Conservation (phyloP, 2,797 vertebrate species). For the Chelon auratus region DNA sequence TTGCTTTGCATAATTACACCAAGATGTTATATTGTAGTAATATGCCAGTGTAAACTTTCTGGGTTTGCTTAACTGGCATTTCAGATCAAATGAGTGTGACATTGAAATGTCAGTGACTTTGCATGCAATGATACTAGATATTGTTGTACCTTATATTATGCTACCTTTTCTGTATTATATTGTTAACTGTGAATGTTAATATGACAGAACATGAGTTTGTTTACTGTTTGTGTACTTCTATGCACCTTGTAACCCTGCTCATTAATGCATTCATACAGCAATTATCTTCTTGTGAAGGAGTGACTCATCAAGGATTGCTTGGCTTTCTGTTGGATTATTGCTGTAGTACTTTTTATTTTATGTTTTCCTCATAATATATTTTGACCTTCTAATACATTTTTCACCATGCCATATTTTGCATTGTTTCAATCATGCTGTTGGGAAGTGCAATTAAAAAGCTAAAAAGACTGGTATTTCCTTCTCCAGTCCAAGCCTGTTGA, state of each 20-base stretch:
- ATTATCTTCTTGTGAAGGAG: constrained; percentile 24
- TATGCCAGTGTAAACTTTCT: not conserved
- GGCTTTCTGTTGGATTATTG: constrained; percentile 2
- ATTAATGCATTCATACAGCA: constrained; percentile 37
- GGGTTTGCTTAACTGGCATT: not conserved
- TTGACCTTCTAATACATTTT: not conserved
- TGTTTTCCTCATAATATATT: not conserved
- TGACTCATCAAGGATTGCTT: constrained; percentile 4
- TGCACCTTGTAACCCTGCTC: constrained; percentile 39
- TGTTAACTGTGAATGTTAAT: constrained; percentile 41
- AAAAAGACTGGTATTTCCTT: constrained; percentile 36
- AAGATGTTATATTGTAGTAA: not conserved
- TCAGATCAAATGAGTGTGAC: no score
- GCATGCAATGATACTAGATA: not conserved
- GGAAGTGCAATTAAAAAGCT: constrained; percentile 9
- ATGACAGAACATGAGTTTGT: constrained; percentile 24
- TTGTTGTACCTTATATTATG: not conserved
- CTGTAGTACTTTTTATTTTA: not conserved
- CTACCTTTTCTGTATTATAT: constrained; percentile 16
- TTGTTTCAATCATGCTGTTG: not conserved
- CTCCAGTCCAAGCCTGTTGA: constrained; percentile 80
- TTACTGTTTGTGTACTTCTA: constrained; percentile 18
- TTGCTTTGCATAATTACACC: not conserved
- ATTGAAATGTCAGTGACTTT: not conserved
- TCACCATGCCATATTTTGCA: not conserved